These are phyloP conservation scores for Probosciger aterrimus DNA, from an alignment of 2,113 vertebrate species.

Conservation along the genomic window DNA sequence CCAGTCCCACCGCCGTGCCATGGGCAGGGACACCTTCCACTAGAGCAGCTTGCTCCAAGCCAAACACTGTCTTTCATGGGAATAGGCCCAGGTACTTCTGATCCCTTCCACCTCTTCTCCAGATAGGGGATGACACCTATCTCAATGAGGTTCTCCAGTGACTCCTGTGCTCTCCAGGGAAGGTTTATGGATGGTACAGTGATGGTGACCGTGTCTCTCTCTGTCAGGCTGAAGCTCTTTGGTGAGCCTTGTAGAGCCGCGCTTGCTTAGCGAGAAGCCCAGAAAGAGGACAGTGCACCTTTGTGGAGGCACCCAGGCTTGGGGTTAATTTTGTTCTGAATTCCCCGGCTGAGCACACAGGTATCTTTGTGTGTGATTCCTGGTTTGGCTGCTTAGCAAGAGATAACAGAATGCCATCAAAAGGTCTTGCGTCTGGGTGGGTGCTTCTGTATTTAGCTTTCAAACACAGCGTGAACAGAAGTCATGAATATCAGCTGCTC, in stretches of 20 bases:
- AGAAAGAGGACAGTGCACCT: neutral
- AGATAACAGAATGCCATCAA: neutral
- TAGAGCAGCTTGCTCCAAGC: neutral
- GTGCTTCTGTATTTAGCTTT: constrained; percentile 16
- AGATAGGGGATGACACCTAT: neutral
- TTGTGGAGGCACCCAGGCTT: neutral
- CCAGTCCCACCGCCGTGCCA: neutral
- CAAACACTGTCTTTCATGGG: neutral
- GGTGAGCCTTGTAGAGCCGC: neutral
- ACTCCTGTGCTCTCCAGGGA: accelerated
- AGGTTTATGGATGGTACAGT: accelerated
- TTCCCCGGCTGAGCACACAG: neutral
- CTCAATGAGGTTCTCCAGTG: accelerated
- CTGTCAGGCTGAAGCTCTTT: neutral
- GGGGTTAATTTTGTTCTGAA: neutral
- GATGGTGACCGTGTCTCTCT: accelerated
- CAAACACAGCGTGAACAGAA: neutral
- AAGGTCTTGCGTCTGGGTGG: neutral
- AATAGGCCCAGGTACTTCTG: neutral
- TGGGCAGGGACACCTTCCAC: neutral
- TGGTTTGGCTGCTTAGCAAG: constrained; percentile 20
- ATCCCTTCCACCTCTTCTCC: accelerated
- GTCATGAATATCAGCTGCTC: neutral
- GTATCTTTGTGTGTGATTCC: neutral
- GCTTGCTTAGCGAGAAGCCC: neutral